Conservation (phyloP, 2,113 vertebrate genomes). For the Elanus axillaris region DNA sequence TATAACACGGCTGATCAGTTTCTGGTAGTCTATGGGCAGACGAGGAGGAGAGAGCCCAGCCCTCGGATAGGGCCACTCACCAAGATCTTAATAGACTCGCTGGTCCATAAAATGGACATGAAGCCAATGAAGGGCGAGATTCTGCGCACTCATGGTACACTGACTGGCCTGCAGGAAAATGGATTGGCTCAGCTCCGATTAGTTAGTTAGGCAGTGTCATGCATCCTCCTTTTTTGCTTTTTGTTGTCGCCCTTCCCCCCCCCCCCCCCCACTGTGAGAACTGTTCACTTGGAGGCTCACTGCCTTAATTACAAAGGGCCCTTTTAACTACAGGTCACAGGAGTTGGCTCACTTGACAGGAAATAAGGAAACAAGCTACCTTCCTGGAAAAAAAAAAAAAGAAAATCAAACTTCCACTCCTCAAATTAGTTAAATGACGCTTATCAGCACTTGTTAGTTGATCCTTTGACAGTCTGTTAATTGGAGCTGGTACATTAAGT, state of each 20-base stretch:
- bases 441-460: slow-evolving; percentile 76
- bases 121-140: slow-evolving; percentile 70
- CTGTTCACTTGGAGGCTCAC: slow-evolving; percentile 74
- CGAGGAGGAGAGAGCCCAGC: slow-evolving; percentile 22
- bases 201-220: slow-evolving; percentile 69
- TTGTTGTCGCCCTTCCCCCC: not conserved
- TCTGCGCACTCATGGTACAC: not conserved
- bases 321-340: slow-evolving; percentile 81
- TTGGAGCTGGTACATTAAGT: slow-evolving; percentile 84
- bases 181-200: slow-evolving; percentile 66
- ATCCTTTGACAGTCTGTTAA: slow-evolving; percentile 87
- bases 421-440: slow-evolving; percentile 85
- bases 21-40: slow-evolving; percentile 68
- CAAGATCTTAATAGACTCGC: slow-evolving; percentile 76
- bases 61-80: slow-evolving; percentile 54
- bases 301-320: slow-evolving; percentile 82
- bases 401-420: slow-evolving; percentile 74
- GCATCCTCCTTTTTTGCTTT: slow-evolving; percentile 5
- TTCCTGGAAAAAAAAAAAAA: slow-evolving; percentile 68
- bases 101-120: slow-evolving; percentile 68
- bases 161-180: slow-evolving; percentile 42
- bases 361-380: slow-evolving; percentile 82
- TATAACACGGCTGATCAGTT: slow-evolving; percentile 82
- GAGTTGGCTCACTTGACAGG: slow-evolving; percentile 79
- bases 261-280: slow-evolving; percentile 75